Base-by-base conservation (phyloP, 2,797 vertebrate species). In the Valencia hispanica region DNA sequence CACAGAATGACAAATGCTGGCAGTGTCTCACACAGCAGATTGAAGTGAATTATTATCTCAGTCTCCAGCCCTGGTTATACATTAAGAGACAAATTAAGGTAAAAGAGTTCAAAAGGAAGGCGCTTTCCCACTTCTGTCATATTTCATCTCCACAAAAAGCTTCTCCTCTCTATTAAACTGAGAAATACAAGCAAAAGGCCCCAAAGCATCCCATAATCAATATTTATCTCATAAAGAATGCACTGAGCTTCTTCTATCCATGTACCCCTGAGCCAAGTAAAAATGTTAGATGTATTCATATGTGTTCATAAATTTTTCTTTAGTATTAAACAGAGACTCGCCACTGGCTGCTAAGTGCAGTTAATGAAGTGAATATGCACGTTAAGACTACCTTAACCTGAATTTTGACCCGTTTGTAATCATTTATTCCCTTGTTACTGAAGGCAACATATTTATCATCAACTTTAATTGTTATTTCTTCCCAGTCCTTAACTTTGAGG, bases 51-150 rank as follows among this genome's bases (percentile, higher is more conserved):
- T 69, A 75, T 74, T 78, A 79, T 76, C 76, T 78, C 55, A 10
- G 36, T 73, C 36, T 5, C 12, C 1, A 77, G 53, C 30, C 32
- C n/a, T 45, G 75, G 63, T 74, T 77, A 36, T 79, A 80, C 84
- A 78, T 82, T 87, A 73, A 22, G 70, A 79, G 74, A 73, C 78
- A 39, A 83, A 86, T 86, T 78, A 74, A 80, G 86, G 84, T 88
- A 72, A 85, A 90, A 51, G 0, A 30, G 39, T 76, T 73, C 0
- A 18, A 72, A 55, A 51, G 48, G 84, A 4, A 15, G 30, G 59
- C 27, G 41, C 36, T 34, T 65, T 81, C 84, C 68, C 36, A 34
- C 61, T 43, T 68, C 41, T 68, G 73, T 83, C 72, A 12, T 75
- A 72, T 80, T 81, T 86, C 76, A 81, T 82, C 68, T 75, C 45